Percentiles rank a stretch among this genome's conserved stretches.
Evolutionary conservation across 2,797 vertebrate genomes (phyloP).

Genomic region (Rhinatrema bivittatum): DNA sequence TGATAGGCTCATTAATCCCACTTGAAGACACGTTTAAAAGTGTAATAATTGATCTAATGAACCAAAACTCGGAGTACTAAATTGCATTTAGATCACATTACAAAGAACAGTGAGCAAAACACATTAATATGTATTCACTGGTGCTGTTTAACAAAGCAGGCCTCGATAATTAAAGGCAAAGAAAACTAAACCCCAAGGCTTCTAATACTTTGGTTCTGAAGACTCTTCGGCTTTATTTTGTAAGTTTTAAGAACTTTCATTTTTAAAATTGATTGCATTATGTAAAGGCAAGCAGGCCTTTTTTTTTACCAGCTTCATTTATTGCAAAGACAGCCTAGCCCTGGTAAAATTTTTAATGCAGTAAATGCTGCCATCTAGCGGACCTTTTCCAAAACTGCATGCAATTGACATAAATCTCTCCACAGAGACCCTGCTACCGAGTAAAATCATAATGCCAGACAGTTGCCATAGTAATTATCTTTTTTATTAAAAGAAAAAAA

Average conservation of each 20-base stretch:
- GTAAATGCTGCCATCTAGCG: constrained; percentile 94
- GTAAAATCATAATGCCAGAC: neutral
- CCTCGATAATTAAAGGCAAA: constrained; percentile 11
- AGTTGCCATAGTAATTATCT: neutral
- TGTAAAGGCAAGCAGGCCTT: too few species aligned
- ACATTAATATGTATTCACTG: constrained; percentile 26
- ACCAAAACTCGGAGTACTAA: constrained; percentile 16
- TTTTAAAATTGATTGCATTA: too few species aligned
- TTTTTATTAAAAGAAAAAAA: neutral
- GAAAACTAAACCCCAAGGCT: too few species aligned
- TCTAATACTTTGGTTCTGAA: too few species aligned
- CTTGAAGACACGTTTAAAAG: constrained; percentile 38
- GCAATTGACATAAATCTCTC: too few species aligned
- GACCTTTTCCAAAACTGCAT: constrained; percentile 35
- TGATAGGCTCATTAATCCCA: constrained; percentile 22
- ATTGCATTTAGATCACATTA: constrained; percentile 14
- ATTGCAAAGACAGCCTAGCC: neutral
- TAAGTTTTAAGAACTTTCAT: too few species aligned
- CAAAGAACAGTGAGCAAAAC: constrained; percentile 8
- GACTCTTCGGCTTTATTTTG: neutral
- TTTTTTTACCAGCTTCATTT: constrained; percentile 3
- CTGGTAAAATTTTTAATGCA: constrained; percentile 40
- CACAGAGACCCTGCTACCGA: too few species aligned
- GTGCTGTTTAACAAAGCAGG: constrained; percentile 17
- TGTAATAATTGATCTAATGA: constrained; percentile 34